Percentiles rank a stretch among this genome's conserved stretches.
phyloP scores from a whole-genome alignment of 2,113 vertebrate genomes.

The Tychaedon coryphoeus region DNA sequence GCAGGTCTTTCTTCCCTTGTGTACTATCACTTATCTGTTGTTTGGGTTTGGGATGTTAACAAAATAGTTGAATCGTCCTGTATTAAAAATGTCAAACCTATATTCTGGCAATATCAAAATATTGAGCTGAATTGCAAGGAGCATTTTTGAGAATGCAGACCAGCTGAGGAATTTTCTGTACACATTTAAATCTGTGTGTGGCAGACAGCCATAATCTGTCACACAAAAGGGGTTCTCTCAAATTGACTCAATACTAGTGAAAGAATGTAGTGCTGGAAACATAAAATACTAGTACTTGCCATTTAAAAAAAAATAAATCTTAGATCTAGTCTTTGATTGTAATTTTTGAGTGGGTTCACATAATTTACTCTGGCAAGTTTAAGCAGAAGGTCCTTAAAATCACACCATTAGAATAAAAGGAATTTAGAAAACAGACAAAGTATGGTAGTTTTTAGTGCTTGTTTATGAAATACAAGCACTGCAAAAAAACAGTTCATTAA shows the following conservation, averaged over 20 bases:
- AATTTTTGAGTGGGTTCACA: neutral
- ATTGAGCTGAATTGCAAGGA: neutral
- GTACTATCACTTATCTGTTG: neutral
- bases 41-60: neutral
- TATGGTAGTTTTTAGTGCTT: neutral
- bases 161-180: neutral
- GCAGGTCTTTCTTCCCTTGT: neutral
- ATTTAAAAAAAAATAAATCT: neutral
- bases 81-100: neutral
- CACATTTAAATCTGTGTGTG: neutral
- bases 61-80: neutral
- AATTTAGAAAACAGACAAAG: neutral
- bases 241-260: neutral
- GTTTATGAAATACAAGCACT: neutral
- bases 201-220: neutral
- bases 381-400: conserved; percentile 53
- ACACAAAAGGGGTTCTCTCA: neutral
- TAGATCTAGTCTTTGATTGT: neutral
- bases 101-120: neutral
- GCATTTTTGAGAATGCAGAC: neutral
- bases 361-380: conserved; percentile 20
- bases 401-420: neutral
- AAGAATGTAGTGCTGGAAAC: neutral
- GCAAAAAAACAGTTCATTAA: neutral
- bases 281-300: neutral